Base-by-base conservation (phyloP, 2,888 invertebrate species). In the Oscheius sp. region DNA sequence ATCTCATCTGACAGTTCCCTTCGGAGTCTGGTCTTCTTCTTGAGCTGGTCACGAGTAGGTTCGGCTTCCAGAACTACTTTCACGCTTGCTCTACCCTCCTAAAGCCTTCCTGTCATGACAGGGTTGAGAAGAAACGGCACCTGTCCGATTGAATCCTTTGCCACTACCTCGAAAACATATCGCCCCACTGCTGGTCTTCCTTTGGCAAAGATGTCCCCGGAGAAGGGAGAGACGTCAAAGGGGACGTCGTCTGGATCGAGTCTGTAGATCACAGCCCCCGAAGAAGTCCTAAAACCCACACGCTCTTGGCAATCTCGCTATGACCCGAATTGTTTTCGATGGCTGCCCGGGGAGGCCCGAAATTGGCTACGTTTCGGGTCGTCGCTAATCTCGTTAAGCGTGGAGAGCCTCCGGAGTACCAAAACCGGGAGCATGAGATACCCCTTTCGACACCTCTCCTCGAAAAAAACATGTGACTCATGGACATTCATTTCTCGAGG, bases 361-460 rank as follows among this genome's bases (percentile, higher is more conserved):
- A 70, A 70, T 70, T 70, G 70, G 70, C 70, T 70, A 59, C 70
- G 59, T 70, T 70, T 48, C 70, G 70, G 70, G 70, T 70, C 58
- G 58, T 47, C 59, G 70, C 70, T 59, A 70, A 70, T 70, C 70
- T 70, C 70, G 70, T 70, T 70, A 70, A 70, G 70, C 70, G 68
- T 42, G 7, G 42, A 42, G 42, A 42, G 42, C 42, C 42, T 42
- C 42, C 51, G 37, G 68, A 68, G 68, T 37, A 35, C 55, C 21
- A 21, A 21, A 21, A 21, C 21, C 68, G 21, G 68, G 68, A 29
- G 51, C 32, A n/a, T 2, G 29, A 68, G 68, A 55, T 37, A 55
- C 9, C 35, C 35, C 53, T 68, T 68, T 68, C 68, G 37, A 55
- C 68, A 68, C 63, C 63, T 50, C 50, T 29, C 48, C 62, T 35